Base-by-base conservation (phyloP, 2,797 vertebrate species). In the Sebastes trivittatus region DNA sequence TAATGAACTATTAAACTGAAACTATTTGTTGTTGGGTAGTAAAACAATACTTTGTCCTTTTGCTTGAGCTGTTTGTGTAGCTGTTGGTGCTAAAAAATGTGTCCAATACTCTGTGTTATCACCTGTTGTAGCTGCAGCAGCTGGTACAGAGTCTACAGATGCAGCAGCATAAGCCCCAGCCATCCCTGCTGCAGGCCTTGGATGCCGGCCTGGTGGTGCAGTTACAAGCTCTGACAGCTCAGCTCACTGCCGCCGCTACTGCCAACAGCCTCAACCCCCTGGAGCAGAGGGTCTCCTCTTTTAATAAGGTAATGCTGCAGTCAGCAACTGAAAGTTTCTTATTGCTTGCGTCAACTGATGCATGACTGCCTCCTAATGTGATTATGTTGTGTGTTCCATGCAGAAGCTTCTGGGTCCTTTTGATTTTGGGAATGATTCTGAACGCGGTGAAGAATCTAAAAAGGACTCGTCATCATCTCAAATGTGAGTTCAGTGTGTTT, bases 161-260 rank as follows among this genome's bases (percentile, higher is more conserved):
- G 90, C 98, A 99, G 82, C 98, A 99, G 90, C 98, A 99, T 94
- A 99, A 99, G 92, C 98, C 98, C 7, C 98, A 99, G 78, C 98
- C 98, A 0, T 99, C 98, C 2, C 94, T 99, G 60, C 96, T 99
- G 75, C 98, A 99, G 92, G 98, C 98, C 11, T 90, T 99, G 87
- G 98, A 99, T 60, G 98, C 98, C 0, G 98, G 98, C 75, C 96
- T 99, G 2, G 98, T 99, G 0, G 98, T 99, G 68, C 98, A 99
- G 89, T 92, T 99, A 29, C 98, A 99, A 94, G 98, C 98, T 5
- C 96, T 99, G 49, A 99, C 98, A 0, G 98, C 98, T 66, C 98
- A 99, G 36, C 98, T 99, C 34, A 99, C 98, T 6, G 98, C 98
- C 1, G 98, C 98, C 0, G 97, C 98, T 2, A 97, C 98, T 13